Percentiles rank a stretch among this genome's conserved stretches.
These are phyloP conservation scores for Parambassis ranga DNA, from an alignment of 2,797 vertebrate genomes.

Conservation along the genomic window DNA sequence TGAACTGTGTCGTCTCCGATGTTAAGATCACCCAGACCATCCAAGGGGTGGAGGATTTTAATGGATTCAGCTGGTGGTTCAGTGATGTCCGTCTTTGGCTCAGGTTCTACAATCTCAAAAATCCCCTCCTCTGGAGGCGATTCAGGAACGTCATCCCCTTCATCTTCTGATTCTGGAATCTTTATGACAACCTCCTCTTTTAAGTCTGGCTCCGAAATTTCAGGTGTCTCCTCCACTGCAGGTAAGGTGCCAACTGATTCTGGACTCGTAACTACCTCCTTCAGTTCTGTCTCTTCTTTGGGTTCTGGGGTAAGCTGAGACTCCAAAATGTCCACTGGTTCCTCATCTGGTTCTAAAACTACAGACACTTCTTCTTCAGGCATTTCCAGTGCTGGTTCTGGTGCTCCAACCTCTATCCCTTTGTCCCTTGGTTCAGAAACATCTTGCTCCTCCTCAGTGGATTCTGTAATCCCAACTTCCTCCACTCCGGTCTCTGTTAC, in stretches of 20 bases:
- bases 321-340: not conserved
- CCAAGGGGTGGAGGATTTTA: conserved; percentile 46
- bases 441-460: not conserved
- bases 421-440: not conserved
- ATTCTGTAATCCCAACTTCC: not conserved
- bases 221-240: not conserved
- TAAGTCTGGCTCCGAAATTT: conserved; percentile 7
- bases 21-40: conserved; percentile 6
- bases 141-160: not conserved
- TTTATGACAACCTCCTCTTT: not conserved
- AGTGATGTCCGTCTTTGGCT: not conserved
- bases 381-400: not conserved
- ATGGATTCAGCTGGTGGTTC: conserved; percentile 58
- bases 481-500: not conserved
- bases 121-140: conserved; percentile 7
- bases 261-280: not conserved
- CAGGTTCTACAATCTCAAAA: conserved; percentile 10
- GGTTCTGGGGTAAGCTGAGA: conserved; percentile 1
- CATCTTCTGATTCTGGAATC: not conserved
- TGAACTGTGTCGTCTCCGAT: conserved; percentile 19
- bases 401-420: not conserved
- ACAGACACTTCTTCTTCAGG: not conserved
- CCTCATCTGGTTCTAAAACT: not conserved
- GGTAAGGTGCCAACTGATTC: conserved; percentile 3
- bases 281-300: not conserved